Base-by-base conservation (phyloP, 2,113 vertebrate species). In the Xiphophorus hellerii region DNA sequence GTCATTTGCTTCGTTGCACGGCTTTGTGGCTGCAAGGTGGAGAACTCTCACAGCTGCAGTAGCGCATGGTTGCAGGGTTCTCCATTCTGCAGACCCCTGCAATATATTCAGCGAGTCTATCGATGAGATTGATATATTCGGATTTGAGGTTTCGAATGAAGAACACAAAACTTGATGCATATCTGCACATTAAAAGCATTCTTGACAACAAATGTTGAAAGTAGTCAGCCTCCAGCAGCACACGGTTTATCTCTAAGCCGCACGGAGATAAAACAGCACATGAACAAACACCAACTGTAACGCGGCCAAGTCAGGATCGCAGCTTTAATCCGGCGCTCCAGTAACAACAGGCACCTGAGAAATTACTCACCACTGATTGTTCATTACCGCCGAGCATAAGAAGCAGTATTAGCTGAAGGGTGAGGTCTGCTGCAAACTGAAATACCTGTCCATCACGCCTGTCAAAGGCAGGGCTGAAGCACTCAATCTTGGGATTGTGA, bases 281-380 rank as follows among this genome's bases (percentile, higher is more conserved):
- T n/a, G 71, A 80, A 62, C 88, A 90, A 90, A 93, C 84, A 91
- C 86, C 79, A 77, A 67, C 69, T 78, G 80, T 25, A 13, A 4
- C 3, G 42, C 60, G 69, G 84, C 84, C 84, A 92, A 67, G 76
- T 60, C 15, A n/a, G 87, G 75, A 82, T 87, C 71, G 76, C 63
- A 84, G 37, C 75, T 86, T 82, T 86, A 81, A 88, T 48, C 31
- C 68, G 63, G 73, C 78, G 72, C 80, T 85, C 51, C 61, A 69
- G 35, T 31, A 87, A 81, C 77, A 81, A 83, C 77, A 30, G 42
- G 48, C 62, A 75, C 73, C 83, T 73, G 82, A 84, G 80, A 81
- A 77, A 73, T 87, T 80, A 91, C 80, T 92, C 90, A 87, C 58
- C 62, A 7, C 33, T 82, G 73, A 92, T 90, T 93, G 85, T 92